Percentiles rank a stretch among this genome's conserved stretches.
phyloP scores from a whole-genome alignment of 2,888 invertebrate genomes.

The Zelleria hepariella region DNA sequence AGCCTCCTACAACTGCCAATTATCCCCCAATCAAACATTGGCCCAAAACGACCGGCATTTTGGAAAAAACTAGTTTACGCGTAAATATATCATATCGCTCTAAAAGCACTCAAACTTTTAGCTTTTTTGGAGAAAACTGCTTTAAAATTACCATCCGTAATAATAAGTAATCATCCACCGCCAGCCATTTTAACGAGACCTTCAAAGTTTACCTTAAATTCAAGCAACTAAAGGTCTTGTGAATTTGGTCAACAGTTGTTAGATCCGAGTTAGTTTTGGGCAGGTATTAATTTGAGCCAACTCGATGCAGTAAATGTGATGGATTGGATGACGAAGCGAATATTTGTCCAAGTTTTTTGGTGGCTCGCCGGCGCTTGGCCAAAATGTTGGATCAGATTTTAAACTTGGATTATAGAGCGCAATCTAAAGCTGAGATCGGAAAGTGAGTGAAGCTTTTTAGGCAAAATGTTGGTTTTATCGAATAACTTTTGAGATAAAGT shows the following conservation, averaged over 20 bases:
- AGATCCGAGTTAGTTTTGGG: slow-evolving; percentile 19
- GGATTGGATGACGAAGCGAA: slow-evolving; percentile 3
- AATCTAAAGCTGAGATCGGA: background rate
- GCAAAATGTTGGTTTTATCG: too few species aligned
- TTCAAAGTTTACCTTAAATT: background rate
- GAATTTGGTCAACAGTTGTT: background rate
- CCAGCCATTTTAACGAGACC: background rate
- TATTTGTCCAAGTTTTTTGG: background rate
- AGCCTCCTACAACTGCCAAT: background rate
- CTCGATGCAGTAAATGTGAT: background rate
- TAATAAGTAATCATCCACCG: background rate
- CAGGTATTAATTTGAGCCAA: slow-evolving; percentile 62
- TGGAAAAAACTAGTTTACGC: slow-evolving; percentile 1
- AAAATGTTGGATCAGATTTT: background rate
- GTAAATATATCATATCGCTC: slow-evolving; percentile 3
- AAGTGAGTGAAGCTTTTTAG: background rate
- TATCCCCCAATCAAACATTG: background rate
- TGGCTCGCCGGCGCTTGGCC: background rate
- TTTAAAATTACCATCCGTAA: background rate
- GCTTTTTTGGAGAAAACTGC: background rate
- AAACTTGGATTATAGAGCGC: background rate
- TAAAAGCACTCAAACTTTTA: background rate
- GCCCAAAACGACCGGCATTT: background rate
- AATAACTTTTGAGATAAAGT: too few species aligned
- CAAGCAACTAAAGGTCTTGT: background rate